Evolutionary conservation across 2,888 invertebrate genomes (phyloP).

Genomic region (Tricholauxania praeusta): DNA sequence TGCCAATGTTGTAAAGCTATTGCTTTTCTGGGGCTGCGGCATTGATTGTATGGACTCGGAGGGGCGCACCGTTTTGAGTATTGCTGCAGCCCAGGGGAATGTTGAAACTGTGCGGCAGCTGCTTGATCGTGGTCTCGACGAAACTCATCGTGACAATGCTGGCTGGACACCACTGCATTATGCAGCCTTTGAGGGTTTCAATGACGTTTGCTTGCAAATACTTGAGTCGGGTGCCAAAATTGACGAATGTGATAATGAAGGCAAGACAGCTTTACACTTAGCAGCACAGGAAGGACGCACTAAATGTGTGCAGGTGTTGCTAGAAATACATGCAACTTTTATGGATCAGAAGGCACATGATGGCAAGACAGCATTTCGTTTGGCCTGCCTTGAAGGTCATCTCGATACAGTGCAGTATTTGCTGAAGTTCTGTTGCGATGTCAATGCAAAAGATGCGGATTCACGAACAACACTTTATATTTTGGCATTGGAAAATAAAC

Average conservation of each 20-base stretch:
- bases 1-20: constrained; percentile 83
- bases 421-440: constrained; percentile 81
- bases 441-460: constrained; percentile 92
- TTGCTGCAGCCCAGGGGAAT: constrained; percentile 87
- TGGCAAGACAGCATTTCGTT: constrained; percentile 87
- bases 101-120: constrained; percentile 91
- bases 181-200: constrained; percentile 88
- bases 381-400: constrained; percentile 73
- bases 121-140: constrained; percentile 87
- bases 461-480: constrained; percentile 93
- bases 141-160: constrained; percentile 91
- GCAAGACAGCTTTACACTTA: constrained; percentile 87
- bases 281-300: constrained; percentile 92
- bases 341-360: constrained; percentile 90
- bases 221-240: constrained; percentile 90
- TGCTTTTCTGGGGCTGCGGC: constrained; percentile 96
- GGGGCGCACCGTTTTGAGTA: constrained; percentile 89
- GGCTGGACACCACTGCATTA: constrained; percentile 98
- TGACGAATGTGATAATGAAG: constrained; percentile 92
- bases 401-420: constrained; percentile 76
- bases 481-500: constrained; percentile 86
- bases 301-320: constrained; percentile 70
- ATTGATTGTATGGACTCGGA: constrained; percentile 95
- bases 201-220: constrained; percentile 66
- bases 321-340: constrained; percentile 82